Conservation (phyloP, 2,888 invertebrate genomes). For the Spilarctia lutea region DNA sequence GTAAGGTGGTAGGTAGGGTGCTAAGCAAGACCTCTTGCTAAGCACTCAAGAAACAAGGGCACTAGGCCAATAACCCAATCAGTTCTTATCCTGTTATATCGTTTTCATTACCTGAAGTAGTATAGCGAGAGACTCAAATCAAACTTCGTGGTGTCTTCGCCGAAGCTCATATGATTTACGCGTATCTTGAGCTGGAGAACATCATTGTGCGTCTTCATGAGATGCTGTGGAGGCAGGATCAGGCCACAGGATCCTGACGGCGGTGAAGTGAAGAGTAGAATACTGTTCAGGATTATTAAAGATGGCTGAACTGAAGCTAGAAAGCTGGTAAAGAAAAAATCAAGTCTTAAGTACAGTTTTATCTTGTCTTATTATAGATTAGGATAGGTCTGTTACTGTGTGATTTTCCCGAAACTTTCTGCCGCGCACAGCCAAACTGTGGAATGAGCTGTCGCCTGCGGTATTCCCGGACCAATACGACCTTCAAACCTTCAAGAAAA, state of each 20-base stretch:
- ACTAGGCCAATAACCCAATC: too few relatives aligned
- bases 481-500: too few relatives aligned
- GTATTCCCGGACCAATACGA: too few relatives aligned
- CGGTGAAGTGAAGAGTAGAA: constrained; percentile 70
- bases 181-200: constrained; percentile 55
- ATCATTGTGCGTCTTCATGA: constrained; percentile 52
- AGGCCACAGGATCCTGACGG: constrained; percentile 75
- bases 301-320: constrained; percentile 71
- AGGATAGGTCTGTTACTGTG: too few relatives aligned
- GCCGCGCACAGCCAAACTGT: too few relatives aligned
- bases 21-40: too few relatives aligned
- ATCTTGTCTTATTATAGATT: too few relatives aligned
- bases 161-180: constrained; percentile 39
- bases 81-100: background rate
- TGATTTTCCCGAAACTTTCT: too few relatives aligned
- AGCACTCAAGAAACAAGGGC: too few relatives aligned
- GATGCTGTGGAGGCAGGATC: constrained; percentile 68
- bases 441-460: too few relatives aligned
- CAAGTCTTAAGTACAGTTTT: background rate
- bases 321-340: constrained; percentile 57
- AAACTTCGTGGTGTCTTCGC: constrained; percentile 41
- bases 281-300: constrained; percentile 67
- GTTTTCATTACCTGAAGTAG: constrained; percentile 62
- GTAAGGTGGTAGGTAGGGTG: too few relatives aligned
- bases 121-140: constrained; percentile 51